A percentile compares a stretch with the other conserved stretches of the same genome.
These are phyloP conservation scores for Amblyteles armatorius DNA, from an alignment of 2,888 invertebrate genomes.

Conservation along the genomic window DNA sequence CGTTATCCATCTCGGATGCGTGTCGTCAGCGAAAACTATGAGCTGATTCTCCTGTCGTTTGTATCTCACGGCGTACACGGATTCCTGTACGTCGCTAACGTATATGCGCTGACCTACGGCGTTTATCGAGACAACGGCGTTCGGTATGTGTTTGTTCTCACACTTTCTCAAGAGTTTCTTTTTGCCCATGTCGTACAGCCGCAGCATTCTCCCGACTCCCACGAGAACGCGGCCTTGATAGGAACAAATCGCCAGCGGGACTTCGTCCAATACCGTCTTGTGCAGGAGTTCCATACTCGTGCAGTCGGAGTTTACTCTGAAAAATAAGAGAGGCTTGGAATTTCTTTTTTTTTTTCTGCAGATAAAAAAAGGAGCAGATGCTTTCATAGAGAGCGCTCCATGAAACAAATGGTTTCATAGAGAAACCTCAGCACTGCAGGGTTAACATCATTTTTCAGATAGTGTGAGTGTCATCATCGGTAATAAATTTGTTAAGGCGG, in stretches of 20 bases:
- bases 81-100: slow-evolving; percentile 98
- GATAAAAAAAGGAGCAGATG: background rate
- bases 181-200: slow-evolving; percentile 98
- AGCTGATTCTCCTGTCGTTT: slow-evolving; percentile 98
- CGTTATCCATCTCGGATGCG: slow-evolving; percentile 98
- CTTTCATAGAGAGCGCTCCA: background rate
- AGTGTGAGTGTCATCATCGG: slow-evolving; percentile 81
- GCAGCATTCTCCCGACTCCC: slow-evolving; percentile 95
- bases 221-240: slow-evolving; percentile 97
- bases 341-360: background rate
- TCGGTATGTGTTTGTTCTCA: slow-evolving; percentile 99
- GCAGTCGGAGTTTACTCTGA: slow-evolving; percentile 89
- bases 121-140: slow-evolving; percentile 96
- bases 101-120: slow-evolving; percentile 97
- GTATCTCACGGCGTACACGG: slow-evolving; percentile 97
- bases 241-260: slow-evolving; percentile 94
- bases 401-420: background rate
- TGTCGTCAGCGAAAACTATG: slow-evolving; percentile 99
- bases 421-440: slow-evolving; percentile 84
- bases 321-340: slow-evolving; percentile 60
- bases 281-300: slow-evolving; percentile 96
- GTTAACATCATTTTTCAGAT: slow-evolving; percentile 80
- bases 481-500: slow-evolving; percentile 9
- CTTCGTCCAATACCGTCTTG: slow-evolving; percentile 96
- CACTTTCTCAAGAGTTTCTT: slow-evolving; percentile 98